A percentile compares a stretch with the other conserved stretches of the same genome.
phyloP scores from a whole-genome alignment of 1,140 invertebrate genomes.

The Macrotrachela quadricornifera region DNA sequence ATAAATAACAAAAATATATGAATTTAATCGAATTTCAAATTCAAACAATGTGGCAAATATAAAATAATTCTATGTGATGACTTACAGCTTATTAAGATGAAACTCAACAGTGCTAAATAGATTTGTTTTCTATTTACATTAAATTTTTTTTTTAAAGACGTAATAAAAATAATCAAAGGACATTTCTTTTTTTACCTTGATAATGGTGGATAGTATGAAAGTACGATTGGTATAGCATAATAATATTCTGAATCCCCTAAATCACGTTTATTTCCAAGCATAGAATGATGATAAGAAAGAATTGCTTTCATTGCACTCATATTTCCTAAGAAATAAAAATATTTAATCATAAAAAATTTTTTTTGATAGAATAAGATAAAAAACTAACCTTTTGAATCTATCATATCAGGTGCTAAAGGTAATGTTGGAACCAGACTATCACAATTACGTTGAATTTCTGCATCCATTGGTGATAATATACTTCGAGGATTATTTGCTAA shows the following conservation, averaged over 20 bases:
- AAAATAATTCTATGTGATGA: no score
- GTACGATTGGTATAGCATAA: slow-evolving; percentile 1
- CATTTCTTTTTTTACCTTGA: not conserved
- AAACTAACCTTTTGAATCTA: slow-evolving; percentile 4
- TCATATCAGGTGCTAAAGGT: not conserved
- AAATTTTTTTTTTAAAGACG: no score
- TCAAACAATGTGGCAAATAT: no score
- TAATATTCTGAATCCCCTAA: slow-evolving; percentile 6
- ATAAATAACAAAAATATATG: no score
- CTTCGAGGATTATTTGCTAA: slow-evolving; percentile 1
- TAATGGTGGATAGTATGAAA: slow-evolving; percentile 1
- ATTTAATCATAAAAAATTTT: not conserved
- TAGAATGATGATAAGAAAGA: slow-evolving; percentile 7
- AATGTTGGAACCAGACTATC: not conserved
- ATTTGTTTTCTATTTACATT: no score
- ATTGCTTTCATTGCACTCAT: slow-evolving; percentile 5
- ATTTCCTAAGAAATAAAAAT: not conserved
- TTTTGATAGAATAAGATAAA: no score
- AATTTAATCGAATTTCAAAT: no score
- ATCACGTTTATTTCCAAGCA: not conserved
- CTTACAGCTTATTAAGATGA: no score
- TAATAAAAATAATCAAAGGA: no score
- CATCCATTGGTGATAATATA: not conserved
- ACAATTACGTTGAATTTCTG: slow-evolving; percentile 6
- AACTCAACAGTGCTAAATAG: no score